Evolutionary conservation across 1,140 invertebrate species (phyloP).

Genomic region (Bactericera cockerelli): DNA sequence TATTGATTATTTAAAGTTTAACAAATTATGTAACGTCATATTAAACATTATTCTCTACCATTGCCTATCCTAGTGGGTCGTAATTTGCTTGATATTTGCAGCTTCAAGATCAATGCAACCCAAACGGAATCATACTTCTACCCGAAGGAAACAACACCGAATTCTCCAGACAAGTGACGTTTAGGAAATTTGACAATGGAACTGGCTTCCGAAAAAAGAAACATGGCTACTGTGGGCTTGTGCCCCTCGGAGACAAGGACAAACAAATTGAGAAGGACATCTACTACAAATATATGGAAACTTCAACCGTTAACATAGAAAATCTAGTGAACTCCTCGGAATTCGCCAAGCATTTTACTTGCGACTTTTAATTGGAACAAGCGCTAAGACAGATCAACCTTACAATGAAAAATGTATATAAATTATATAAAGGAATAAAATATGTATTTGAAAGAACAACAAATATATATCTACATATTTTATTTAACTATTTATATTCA

Average conservation of each 20-base stretch:
- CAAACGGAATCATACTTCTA: constrained; percentile 1
- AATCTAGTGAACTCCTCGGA: background rate
- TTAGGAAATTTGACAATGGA: background rate
- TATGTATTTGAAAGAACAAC: too few species aligned
- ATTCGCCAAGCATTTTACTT: background rate
- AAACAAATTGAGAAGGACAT: background rate
- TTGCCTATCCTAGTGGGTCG: background rate
- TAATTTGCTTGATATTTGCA: background rate
- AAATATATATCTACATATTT: too few species aligned
- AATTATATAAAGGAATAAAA: too few species aligned
- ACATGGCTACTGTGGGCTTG: background rate
- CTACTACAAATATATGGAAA: background rate
- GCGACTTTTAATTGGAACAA: too few species aligned
- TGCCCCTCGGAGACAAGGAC: background rate
- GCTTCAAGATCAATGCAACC: background rate
- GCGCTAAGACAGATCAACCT: too few species aligned
- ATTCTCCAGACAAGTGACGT: background rate
- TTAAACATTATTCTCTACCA: too few species aligned
- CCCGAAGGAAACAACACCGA: background rate
- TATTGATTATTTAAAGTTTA: too few species aligned
- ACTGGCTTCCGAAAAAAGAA: background rate
- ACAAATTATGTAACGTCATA: too few species aligned
- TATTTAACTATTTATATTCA: too few species aligned
- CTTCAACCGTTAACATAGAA: background rate
- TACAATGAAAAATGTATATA: too few species aligned